Percentiles rank a stretch among this genome's conserved stretches.
Conservation (phyloP, 2,797 vertebrate genomes). For the Peromyscus aztecus region DNA sequence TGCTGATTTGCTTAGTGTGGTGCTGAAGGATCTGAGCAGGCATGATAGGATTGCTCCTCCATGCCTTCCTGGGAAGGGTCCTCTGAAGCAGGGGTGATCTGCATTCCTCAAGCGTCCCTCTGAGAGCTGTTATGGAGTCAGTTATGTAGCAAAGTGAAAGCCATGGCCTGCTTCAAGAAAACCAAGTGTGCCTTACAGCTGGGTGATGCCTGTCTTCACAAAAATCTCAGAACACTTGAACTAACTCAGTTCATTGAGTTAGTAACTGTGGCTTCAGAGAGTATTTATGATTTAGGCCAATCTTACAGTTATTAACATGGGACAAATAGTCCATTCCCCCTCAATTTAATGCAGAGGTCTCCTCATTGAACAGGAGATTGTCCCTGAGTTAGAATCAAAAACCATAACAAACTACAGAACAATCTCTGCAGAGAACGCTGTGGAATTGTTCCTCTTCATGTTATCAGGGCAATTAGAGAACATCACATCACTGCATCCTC, state of each 20-base stretch:
- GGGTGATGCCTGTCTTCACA: neutral
- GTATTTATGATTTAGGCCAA: conserved; percentile 34
- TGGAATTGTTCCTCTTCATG: neutral
- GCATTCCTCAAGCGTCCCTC: neutral
- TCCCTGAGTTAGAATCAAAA: conserved; percentile 51
- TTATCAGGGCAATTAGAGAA: conserved; percentile 14
- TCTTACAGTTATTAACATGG: conserved; percentile 2
- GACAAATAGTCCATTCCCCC: neutral
- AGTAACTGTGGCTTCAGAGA: conserved; percentile 2
- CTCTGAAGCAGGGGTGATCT: conserved; percentile 7
- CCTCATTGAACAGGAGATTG: conserved; percentile 42
- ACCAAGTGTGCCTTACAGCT: neutral
- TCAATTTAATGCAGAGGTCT: neutral
- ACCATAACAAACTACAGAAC: neutral
- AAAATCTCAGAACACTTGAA: conserved; percentile 16
- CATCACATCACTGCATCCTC: conserved; percentile 2
- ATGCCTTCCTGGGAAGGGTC: conserved; percentile 22
- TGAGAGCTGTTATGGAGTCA: neutral
- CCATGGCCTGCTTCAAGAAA: conserved; percentile 1
- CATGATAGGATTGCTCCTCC: neutral
- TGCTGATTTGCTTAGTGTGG: neutral
- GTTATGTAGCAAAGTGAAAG: neutral
- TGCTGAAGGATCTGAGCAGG: conserved; percentile 48
- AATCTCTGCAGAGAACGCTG: conserved; percentile 29
- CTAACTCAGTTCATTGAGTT: neutral